These are phyloP conservation scores for Sycophila sp. DNA, from an alignment of 1,140 invertebrate genomes.

Conservation along the genomic window DNA sequence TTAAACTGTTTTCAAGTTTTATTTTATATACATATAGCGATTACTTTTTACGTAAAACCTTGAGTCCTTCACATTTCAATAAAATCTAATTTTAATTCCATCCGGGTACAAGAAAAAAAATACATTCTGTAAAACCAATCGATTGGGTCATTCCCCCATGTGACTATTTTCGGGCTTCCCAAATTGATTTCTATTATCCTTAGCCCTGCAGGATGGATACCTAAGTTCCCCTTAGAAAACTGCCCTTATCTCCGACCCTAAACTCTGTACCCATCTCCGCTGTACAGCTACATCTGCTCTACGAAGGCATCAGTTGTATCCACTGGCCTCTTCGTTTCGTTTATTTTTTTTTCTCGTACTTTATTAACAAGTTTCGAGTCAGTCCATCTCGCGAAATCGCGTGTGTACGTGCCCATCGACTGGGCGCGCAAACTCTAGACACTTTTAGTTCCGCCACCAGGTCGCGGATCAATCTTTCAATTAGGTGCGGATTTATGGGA, in stretches of 20 bases:
- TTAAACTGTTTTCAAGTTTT: too few species aligned
- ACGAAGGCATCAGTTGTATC: conserved; percentile 26
- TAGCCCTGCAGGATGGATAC: too few species aligned
- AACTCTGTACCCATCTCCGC: conserved; percentile 31
- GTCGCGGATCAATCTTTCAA: conserved; percentile 48
- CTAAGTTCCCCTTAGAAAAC: conserved; percentile 18
- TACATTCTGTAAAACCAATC: too few species aligned
- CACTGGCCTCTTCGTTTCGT: conserved; percentile 35
- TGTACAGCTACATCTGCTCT: background rate
- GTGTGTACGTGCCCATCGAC: background rate
- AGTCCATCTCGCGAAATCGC: conserved; percentile 29
- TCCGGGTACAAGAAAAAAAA: too few species aligned
- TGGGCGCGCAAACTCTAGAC: background rate
- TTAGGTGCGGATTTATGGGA: conserved; percentile 47
- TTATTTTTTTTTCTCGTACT: background rate
- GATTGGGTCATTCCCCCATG: too few species aligned
- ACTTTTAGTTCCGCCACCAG: conserved; percentile 39
- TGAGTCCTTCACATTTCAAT: too few species aligned
- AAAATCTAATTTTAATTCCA: too few species aligned
- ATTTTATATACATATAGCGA: too few species aligned
- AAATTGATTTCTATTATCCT: conserved; percentile 58
- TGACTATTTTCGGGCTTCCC: conserved; percentile 48
- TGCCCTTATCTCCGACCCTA: conserved; percentile 48
- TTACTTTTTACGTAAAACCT: too few species aligned
- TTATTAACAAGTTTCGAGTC: conserved; percentile 42